These are phyloP conservation scores for Indri indri DNA, from an alignment of 2,113 vertebrate genomes.

Conservation along the genomic window DNA sequence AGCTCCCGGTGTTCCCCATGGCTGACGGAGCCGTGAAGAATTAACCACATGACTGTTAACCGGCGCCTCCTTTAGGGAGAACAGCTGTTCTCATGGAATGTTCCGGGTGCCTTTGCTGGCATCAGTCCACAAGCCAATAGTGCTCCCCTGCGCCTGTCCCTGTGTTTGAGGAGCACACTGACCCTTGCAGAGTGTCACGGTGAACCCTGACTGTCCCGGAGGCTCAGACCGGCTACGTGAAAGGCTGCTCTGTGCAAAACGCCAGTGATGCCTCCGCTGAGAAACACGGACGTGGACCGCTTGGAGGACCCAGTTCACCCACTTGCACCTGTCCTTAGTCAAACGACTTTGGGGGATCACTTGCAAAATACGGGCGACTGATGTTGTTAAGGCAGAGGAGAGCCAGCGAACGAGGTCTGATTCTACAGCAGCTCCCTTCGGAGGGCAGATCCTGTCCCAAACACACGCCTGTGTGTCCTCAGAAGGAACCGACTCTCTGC, in stretches of 20 bases:
- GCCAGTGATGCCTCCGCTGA: accelerated
- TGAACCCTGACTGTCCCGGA: accelerated
- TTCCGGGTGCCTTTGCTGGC: background rate
- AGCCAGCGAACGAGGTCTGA: background rate
- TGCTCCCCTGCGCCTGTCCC: background rate
- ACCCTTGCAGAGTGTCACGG: background rate
- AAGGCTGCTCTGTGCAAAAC: accelerated
- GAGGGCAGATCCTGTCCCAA: background rate
- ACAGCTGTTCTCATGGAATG: background rate
- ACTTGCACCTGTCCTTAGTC: background rate
- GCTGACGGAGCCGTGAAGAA: background rate
- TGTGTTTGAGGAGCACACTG: accelerated
- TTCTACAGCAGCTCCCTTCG: background rate
- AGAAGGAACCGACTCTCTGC: background rate
- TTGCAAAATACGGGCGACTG: background rate
- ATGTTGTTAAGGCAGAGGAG: background rate
- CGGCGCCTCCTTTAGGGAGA: background rate
- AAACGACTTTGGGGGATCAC: accelerated
- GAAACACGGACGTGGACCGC: background rate
- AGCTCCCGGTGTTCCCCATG: accelerated
- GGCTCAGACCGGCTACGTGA: background rate
- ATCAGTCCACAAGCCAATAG: no score
- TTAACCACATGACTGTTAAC: accelerated
- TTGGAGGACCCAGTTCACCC: background rate
- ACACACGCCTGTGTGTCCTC: accelerated